Conservation (phyloP, 2,888 invertebrate species). For the Gibbula magus region DNA sequence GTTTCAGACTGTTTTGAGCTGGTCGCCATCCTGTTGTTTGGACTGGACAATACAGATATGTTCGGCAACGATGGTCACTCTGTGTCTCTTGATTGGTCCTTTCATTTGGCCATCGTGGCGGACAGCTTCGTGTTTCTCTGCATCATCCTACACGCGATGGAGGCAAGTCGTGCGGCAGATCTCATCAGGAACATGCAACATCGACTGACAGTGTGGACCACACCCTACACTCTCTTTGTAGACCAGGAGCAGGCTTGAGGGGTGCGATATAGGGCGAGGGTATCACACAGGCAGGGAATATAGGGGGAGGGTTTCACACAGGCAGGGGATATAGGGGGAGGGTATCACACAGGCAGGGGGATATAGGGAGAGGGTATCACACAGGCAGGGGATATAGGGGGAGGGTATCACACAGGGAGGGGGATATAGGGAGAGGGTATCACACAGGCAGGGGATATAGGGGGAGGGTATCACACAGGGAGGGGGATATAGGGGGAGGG, state of each 20-base stretch:
- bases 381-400: too few relatives aligned
- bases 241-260: constrained; percentile 37
- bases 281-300: too few relatives aligned
- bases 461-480: too few relatives aligned
- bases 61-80: constrained; percentile 30
- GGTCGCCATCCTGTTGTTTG: constrained; percentile 37
- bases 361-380: too few relatives aligned
- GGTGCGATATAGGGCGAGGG: too few relatives aligned
- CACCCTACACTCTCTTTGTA: constrained; percentile 46
- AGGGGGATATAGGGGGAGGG: too few relatives aligned
- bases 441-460: too few relatives aligned
- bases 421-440: too few relatives aligned
- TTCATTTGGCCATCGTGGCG: constrained; percentile 36
- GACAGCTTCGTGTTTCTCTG: constrained; percentile 36
- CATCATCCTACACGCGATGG: constrained; percentile 39
- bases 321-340: too few relatives aligned
- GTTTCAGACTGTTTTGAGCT: constrained; percentile 40
- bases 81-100: constrained; percentile 36
- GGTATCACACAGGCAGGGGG: too few relatives aligned
- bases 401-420: too few relatives aligned
- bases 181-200: constrained; percentile 45
- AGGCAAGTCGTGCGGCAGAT: constrained; percentile 42
- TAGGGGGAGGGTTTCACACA: too few relatives aligned
- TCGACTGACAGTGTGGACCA: constrained; percentile 43
- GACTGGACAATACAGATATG: constrained; percentile 31